Conservation (phyloP, 2,113 vertebrate genomes). For the Crotalus viridis region DNA sequence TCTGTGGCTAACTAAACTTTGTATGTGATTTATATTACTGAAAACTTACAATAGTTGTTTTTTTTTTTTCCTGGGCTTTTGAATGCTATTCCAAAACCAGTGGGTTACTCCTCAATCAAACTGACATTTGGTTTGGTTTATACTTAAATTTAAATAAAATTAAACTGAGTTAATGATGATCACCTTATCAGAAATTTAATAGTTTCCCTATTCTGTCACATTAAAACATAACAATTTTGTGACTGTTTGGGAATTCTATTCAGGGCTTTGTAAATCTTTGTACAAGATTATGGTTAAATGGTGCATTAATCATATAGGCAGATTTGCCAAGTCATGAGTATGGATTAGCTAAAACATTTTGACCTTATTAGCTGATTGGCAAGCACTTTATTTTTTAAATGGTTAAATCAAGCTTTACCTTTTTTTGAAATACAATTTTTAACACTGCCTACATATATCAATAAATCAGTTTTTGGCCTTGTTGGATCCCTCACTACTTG, state of each 20-base stretch:
- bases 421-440: constrained; percentile 74
- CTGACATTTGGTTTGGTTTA: not conserved
- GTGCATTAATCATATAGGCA: not conserved
- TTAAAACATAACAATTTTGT: not conserved
- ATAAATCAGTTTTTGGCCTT: constrained; percentile 66
- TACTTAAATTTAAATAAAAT: not conserved
- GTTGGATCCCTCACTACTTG: constrained; percentile 43
- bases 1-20: not conserved
- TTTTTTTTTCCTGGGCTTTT: not conserved
- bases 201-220: not conserved
- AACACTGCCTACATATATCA: constrained; percentile 67
- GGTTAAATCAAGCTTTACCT: constrained; percentile 71
- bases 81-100: not conserved
- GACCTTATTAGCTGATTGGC: constrained; percentile 63
- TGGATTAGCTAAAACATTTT: constrained; percentile 69
- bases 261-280: not conserved
- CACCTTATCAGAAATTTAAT: not conserved
- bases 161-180: not conserved
- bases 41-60: not conserved
- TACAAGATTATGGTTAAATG: not conserved
- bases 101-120: not conserved
- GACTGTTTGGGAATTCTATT: not conserved
- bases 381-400: constrained; percentile 69
- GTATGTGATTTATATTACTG: not conserved
- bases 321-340: constrained; percentile 69